A percentile compares a stretch with the other conserved stretches of the same genome.
Conservation (phyloP, 2,113 vertebrate genomes). For the Enhydra lutris region DNA sequence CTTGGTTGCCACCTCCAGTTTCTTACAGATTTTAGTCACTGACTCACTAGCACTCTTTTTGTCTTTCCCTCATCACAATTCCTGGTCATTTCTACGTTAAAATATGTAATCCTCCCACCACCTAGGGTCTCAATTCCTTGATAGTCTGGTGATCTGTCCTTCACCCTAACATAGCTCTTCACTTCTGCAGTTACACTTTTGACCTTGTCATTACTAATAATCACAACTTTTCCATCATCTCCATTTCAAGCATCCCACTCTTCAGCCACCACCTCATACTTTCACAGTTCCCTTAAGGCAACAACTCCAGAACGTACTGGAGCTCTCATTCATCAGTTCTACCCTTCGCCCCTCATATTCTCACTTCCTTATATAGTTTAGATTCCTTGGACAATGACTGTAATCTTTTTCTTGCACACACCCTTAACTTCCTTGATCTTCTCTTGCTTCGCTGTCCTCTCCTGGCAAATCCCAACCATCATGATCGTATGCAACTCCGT, state of each 20-base stretch:
- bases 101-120: background rate
- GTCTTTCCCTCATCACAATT: background rate
- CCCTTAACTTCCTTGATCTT: background rate
- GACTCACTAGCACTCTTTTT: background rate
- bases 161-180: background rate
- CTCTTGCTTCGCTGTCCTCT: background rate
- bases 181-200: background rate
- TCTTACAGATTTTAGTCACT: background rate
- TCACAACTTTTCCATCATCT: constrained; percentile 15
- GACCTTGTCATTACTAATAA: constrained; percentile 29
- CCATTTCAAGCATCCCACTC: background rate
- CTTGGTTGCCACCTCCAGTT: background rate
- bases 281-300: background rate
- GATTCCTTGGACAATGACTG: background rate
- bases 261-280: background rate
- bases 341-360: background rate
- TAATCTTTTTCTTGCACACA: background rate
- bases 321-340: background rate
- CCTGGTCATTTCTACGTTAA: background rate
- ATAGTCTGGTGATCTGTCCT: background rate
- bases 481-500: background rate
- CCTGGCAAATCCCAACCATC: background rate
- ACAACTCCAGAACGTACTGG: background rate
- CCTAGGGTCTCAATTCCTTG: background rate
- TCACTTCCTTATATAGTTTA: background rate